Percentiles rank a stretch among this genome's conserved stretches.
phyloP scores from a whole-genome alignment of 2,888 invertebrate genomes.

The Tortricodes alternella region DNA sequence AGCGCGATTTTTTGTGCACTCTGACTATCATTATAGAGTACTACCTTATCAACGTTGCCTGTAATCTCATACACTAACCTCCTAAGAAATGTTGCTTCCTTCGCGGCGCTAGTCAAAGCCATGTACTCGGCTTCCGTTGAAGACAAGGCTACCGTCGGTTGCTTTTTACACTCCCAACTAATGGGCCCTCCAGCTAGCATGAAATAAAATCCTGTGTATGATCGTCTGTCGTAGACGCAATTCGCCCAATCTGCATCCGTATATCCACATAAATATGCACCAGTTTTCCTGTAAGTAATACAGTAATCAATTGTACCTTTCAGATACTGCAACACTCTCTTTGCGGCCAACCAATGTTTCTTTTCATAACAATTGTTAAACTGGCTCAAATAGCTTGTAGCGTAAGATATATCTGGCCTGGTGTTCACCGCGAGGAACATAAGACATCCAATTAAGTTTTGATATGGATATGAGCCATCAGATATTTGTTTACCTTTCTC shows the following conservation, averaged over 20 bases:
- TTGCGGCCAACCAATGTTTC: not conserved
- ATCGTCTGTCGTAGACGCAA: too few species aligned
- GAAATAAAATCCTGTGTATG: too few species aligned
- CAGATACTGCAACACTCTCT: not conserved
- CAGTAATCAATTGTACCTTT: not conserved
- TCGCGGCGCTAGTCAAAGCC: too few species aligned
- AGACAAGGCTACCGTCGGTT: too few species aligned
- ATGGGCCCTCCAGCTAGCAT: too few species aligned
- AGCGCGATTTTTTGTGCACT: too few species aligned
- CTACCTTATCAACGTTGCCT: too few species aligned
- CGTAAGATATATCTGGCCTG: not conserved
- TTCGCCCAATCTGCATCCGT: not conserved
- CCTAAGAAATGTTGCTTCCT: too few species aligned
- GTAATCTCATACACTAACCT: too few species aligned
- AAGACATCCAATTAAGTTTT: not conserved
- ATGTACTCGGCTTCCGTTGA: too few species aligned
- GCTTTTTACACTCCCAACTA: too few species aligned
- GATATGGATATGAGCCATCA: not conserved
- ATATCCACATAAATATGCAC: not conserved
- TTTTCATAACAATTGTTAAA: not conserved
- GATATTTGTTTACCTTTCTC: not conserved
- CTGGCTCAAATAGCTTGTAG: not conserved
- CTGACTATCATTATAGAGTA: too few species aligned
- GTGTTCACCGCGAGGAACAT: constrained; percentile 1
- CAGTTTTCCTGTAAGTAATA: not conserved